These are phyloP conservation scores for Parus major DNA, from an alignment of 2,113 vertebrate genomes.

Conservation along the genomic window DNA sequence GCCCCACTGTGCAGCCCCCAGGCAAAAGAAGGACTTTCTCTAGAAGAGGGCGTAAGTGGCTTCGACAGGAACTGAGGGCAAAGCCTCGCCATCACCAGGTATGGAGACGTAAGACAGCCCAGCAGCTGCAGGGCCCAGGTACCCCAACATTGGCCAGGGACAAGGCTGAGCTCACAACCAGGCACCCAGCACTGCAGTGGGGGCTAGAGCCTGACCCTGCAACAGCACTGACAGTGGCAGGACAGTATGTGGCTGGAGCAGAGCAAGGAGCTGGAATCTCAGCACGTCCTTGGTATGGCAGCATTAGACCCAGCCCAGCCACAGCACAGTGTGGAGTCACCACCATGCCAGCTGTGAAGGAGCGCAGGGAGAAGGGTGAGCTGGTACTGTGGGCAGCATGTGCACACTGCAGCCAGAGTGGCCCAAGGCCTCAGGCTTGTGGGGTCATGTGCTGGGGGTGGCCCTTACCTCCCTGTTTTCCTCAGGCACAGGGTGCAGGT, in stretches of 20 bases:
- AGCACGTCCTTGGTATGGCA: accelerated
- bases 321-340: accelerated
- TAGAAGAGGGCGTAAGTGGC: not conserved
- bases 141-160: accelerated
- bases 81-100: accelerated
- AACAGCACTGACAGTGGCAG: not conserved
- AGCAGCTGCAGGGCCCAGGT: accelerated
- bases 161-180: not conserved
- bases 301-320: not conserved
- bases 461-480: not conserved
- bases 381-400: accelerated
- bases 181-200: not conserved
- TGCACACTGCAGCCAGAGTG: accelerated
- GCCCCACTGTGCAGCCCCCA: accelerated
- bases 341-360: accelerated
- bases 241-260: not conserved
- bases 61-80: not conserved
- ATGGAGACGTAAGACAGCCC: not conserved
- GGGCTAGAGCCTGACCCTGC: not conserved
- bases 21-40: not conserved
- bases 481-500: conserved; percentile 64
- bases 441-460: not conserved
- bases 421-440: accelerated
- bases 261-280: not conserved
- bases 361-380: not conserved